phyloP scores from a whole-genome alignment of 2,888 invertebrate genomes.

The Aphidius colemani region DNA sequence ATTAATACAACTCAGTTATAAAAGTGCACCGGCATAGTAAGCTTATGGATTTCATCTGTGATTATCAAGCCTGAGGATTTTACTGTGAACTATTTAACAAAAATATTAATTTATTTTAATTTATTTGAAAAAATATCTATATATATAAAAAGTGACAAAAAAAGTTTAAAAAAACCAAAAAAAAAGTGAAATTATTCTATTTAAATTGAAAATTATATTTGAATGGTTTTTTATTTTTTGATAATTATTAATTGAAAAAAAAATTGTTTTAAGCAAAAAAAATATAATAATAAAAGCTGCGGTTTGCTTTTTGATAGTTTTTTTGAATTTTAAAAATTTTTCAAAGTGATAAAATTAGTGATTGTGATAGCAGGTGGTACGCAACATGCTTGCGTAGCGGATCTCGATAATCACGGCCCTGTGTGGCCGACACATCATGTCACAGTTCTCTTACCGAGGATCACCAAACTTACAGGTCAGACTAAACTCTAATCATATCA shows the following conservation, averaged over 20 bases:
- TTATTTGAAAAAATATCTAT: background rate
- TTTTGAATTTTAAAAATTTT: too few species aligned
- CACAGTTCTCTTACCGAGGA: constrained; percentile 71
- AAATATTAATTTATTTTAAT: background rate
- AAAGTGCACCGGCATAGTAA: constrained; percentile 10
- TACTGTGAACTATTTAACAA: constrained; percentile 10
- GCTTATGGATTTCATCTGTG: constrained; percentile 16
- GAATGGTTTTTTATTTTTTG: constrained; percentile 20
- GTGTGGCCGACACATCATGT: constrained; percentile 68
- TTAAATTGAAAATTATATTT: background rate
- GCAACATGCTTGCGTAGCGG: constrained; percentile 58
- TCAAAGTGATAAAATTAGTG: constrained; percentile 15
- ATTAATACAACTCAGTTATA: background rate
- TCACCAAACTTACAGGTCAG: constrained; percentile 70
- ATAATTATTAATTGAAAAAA: constrained; percentile 7
- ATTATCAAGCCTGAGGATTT: constrained; percentile 10
- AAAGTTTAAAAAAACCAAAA: background rate
- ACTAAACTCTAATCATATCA: background rate
- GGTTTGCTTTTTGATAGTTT: constrained; percentile 7
- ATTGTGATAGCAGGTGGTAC: constrained; percentile 29
- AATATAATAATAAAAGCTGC: constrained; percentile 18
- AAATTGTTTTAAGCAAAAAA: background rate
- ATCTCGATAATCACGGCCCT: constrained; percentile 55
- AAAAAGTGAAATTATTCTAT: background rate
- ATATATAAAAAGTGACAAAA: too few species aligned